Conservation (phyloP, 2,113 vertebrate genomes). For the Stomatorhinus ivindoensis region DNA sequence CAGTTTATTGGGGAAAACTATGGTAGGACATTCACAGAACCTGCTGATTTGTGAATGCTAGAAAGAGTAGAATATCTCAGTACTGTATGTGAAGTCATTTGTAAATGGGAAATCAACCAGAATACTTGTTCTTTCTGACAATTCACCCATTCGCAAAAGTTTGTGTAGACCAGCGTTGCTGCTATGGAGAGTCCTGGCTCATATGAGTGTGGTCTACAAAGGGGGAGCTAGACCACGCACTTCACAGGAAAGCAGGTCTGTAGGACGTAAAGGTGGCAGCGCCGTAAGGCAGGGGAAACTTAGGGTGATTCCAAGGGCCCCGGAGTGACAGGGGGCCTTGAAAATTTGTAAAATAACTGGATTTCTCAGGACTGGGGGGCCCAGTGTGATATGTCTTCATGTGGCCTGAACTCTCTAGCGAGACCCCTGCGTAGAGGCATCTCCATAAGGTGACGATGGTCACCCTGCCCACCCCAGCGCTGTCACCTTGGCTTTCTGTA, state of each 20-base stretch:
- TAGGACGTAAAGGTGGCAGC: constrained; percentile 33
- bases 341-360: too few relatives aligned
- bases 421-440: neutral
- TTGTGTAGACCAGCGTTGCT: constrained; percentile 31
- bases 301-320: too few relatives aligned
- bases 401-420: too few relatives aligned
- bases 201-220: constrained; percentile 35
- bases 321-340: too few relatives aligned
- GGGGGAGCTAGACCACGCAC: constrained; percentile 43
- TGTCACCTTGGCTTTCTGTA: constrained; percentile 28
- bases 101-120: constrained; percentile 62
- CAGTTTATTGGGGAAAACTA: constrained; percentile 58
- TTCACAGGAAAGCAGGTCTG: constrained; percentile 49
- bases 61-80: constrained; percentile 67
- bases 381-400: too few relatives aligned
- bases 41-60: constrained; percentile 54
- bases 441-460: neutral
- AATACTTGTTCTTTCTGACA: constrained; percentile 59
- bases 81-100: constrained; percentile 71
- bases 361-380: too few relatives aligned
- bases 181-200: constrained; percentile 32
- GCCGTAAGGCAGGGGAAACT: too few relatives aligned
- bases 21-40: constrained; percentile 54
- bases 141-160: constrained; percentile 43
- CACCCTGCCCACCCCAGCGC: neutral